Percentiles rank a stretch among this genome's conserved stretches.
phyloP scores from a whole-genome alignment of 2,888 invertebrate genomes.

The Tubulanus polymorphus region DNA sequence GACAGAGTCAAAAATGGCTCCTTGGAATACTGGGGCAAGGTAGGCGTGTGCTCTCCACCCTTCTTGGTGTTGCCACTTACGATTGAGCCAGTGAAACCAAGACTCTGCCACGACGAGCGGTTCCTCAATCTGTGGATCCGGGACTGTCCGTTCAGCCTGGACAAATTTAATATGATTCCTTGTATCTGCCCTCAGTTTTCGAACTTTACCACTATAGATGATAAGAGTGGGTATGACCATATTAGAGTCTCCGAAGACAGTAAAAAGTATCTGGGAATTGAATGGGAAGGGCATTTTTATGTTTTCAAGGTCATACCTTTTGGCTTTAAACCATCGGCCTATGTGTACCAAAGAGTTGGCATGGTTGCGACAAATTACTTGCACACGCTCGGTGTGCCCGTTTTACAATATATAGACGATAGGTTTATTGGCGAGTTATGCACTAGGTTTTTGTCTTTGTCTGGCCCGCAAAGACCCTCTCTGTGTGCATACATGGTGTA shows the following conservation, averaged over 20 bases:
- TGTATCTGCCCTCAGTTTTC: slow-evolving; percentile 6
- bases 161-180: slow-evolving; percentile 8
- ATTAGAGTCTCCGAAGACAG: slow-evolving; percentile 3
- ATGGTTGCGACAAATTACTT: slow-evolving; percentile 7
- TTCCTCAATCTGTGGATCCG: slow-evolving; percentile 7
- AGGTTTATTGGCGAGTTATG: slow-evolving; percentile 8
- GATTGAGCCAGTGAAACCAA: slow-evolving; percentile 14
- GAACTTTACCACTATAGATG: slow-evolving; percentile 8
- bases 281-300: slow-evolving; percentile 12
- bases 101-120: slow-evolving; percentile 13
- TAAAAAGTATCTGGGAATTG: slow-evolving; percentile 13
- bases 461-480: too few species aligned
- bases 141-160: slow-evolving; percentile 6
- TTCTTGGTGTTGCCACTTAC: slow-evolving; percentile 13
- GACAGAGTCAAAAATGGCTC: slow-evolving; percentile 11
- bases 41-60: slow-evolving; percentile 11
- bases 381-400: slow-evolving; percentile 2
- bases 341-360: slow-evolving; percentile 11
- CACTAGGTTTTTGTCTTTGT: too few species aligned
- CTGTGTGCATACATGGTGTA: too few species aligned
- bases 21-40: slow-evolving; percentile 5
- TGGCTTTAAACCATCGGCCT: slow-evolving; percentile 14
- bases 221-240: slow-evolving; percentile 19
- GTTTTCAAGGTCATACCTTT: slow-evolving; percentile 25
- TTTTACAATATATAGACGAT: slow-evolving; percentile 15